phyloP scores from a whole-genome alignment of 2,797 vertebrate species.

The Chelmon rostratus region DNA sequence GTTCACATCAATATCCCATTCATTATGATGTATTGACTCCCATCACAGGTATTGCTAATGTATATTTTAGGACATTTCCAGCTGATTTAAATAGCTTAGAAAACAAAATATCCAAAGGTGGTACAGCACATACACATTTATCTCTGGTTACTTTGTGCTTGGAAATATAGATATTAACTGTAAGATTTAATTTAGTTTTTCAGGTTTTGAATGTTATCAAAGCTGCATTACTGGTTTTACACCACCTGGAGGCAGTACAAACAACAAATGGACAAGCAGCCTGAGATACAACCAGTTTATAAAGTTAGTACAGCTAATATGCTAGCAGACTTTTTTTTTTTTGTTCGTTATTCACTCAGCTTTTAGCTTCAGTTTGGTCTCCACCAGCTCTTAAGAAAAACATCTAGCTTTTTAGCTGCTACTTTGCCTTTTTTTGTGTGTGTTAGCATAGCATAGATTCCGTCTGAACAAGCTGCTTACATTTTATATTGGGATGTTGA shows the following conservation, averaged over 20 bases:
- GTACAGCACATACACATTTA: background rate
- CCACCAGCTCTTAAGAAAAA: no score
- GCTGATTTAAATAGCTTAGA: slow-evolving; percentile 25
- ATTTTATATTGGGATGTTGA: background rate
- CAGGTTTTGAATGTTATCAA: background rate
- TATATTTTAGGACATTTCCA: slow-evolving; percentile 54
- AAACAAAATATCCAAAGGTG: slow-evolving; percentile 22
- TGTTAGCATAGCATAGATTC: background rate
- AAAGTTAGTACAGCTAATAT: background rate
- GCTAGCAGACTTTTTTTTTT: background rate
- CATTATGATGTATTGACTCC: slow-evolving; percentile 72
- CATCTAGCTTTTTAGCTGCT: no score
- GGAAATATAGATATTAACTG: background rate
- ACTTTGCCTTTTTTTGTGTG: background rate
- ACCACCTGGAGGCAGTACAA: background rate
- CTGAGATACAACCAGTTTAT: background rate
- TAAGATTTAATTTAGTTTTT: background rate
- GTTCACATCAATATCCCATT: slow-evolving; percentile 73
- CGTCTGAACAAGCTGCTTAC: background rate
- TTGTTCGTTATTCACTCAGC: no score
- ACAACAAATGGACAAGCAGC: background rate
- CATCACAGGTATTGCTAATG: slow-evolving; percentile 52
- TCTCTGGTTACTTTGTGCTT: background rate
- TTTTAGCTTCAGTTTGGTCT: no score
- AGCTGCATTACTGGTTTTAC: background rate